Evolutionary conservation across 2,113 vertebrate species (phyloP), one percentile per base, ranked within the genome.

Genomic region (Rhinichthys klamathensis): DNA sequence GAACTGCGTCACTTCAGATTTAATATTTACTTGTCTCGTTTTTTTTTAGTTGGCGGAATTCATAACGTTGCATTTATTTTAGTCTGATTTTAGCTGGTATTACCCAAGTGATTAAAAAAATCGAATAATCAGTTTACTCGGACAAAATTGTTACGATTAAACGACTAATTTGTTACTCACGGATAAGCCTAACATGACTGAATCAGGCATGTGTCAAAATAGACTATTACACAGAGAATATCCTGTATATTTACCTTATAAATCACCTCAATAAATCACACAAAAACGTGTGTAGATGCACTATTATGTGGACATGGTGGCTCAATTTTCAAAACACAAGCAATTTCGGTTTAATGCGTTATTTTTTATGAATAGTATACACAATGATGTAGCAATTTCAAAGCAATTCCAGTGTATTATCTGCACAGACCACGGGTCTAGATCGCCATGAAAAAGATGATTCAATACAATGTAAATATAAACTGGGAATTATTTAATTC

Each of bases 1-100:
- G 25, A 83, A 54, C 35, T 63, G 73, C 27, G 32, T 44, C 30
- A 56, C 54, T 41, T 32, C 58, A 46, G 46, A 67, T 82, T 56
- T 6, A 56, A 23, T 23, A 6, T 56, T 56, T 56, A 7, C 18
- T 56, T 23, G 8, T 56, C 7, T 56, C 5, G 56, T 58, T 58
- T 18, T 58, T 80, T 9, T 25, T 61, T 27, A 15, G 51, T 44
- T 27, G 1, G 25, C n/a, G 1, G 7, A 30, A 27, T 63, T 41
- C 16, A 13, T 44, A 15, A 46, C 3, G 1, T 25, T 9, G 7
- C 3, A 74, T 74, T 49, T 4, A 46, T 16, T 44, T 46, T 0
- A n/a, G 41, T 25, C 25, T 8, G 2, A 27, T 8, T 46, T 61
- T 25, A 25, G 2, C 15, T 46, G 12, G n/a, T 25, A 13, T 15